Base-by-base conservation (phyloP, 1,140 invertebrate genomes). In the Bicyclus anynana region DNA sequence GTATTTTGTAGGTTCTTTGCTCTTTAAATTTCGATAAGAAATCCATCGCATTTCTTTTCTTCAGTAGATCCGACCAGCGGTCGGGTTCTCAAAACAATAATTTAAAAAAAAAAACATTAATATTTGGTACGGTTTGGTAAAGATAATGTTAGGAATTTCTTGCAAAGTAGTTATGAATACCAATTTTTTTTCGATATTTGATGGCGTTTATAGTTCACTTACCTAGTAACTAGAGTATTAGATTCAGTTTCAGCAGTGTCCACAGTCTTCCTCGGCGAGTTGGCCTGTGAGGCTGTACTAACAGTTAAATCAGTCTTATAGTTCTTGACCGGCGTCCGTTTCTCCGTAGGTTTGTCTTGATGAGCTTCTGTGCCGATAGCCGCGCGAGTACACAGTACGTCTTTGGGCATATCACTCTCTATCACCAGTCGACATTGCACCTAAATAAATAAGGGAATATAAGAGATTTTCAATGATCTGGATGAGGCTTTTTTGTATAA, bases 341-440 rank as follows among this genome's bases (percentile, higher is more conserved):
- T 86, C 12, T 83, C 83, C 2, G 54, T 60, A 29, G 68, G 65
- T 55, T 68, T 77, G 7, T 80, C 82, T 27, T 77, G 68, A 58
- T 63, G 80, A 21, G 56, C 73, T 63, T 92, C 91, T 61, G 91
- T 80, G 53, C 90, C 91, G 13, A 92, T 80, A 6, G 90, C 84
- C 18, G 90, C 90, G 47, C 72, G 74, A 0, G 80, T 90, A 59
- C 92, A 92, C 2, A 69, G 76, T 0, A 93, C 80, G 29, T 89
- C 80, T 69, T 90, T 90, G 0, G 92, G 92, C 33, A 93, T 77
- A 60, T 89, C 81, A 69, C 90, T 91, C 46, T 90, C 83, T 7
- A 93, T 65, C 12, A 73, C 84, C 37, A 90, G 77, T 38, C 91
- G 89, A 77, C 91, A 90, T 65, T 92, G 84, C n/a, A 91, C 89